A percentile compares a stretch with the other conserved stretches of the same genome.
Evolutionary conservation across 2,888 invertebrate species (phyloP).

Genomic region (Cerceris ruficornis): DNA sequence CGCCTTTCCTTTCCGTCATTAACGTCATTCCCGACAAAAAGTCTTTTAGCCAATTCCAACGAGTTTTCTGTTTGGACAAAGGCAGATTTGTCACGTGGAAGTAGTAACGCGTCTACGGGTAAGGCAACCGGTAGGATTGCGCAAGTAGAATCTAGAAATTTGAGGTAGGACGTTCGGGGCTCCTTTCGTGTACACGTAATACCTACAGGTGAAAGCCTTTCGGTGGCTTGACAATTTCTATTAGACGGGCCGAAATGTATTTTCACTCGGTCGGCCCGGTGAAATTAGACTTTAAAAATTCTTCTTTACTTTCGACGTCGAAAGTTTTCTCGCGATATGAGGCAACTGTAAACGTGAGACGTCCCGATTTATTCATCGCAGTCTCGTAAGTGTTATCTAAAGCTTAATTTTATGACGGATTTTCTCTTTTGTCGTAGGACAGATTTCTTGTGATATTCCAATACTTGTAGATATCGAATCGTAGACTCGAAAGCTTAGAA

Average conservation of each 20-base stretch:
- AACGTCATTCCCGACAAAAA: conserved; percentile 15
- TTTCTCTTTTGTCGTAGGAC: too few species aligned
- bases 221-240: conserved; percentile 48
- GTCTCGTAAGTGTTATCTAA: too few species aligned
- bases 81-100: conserved; percentile 43
- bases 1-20: conserved; percentile 36
- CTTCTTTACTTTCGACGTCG: conserved; percentile 30
- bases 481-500: too few species aligned
- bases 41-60: neutral
- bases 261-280: conserved; percentile 22
- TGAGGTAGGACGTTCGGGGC: conserved; percentile 47
- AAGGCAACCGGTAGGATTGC: conserved; percentile 44
- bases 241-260: conserved; percentile 52
- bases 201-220: conserved; percentile 58
- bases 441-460: too few species aligned
- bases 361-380: neutral
- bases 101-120: conserved; percentile 5
- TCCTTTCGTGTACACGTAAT: conserved; percentile 30
- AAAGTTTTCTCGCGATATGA: conserved; percentile 31
- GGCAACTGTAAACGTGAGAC: neutral
- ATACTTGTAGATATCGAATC: too few species aligned
- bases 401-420: too few species aligned
- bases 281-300: conserved; percentile 51
- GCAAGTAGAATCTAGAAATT: conserved; percentile 60
- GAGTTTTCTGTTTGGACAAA: conserved; percentile 31